Percentiles rank a stretch among this genome's conserved stretches.
Conservation (phyloP, 2,888 invertebrate genomes). For the Endotricha flammealis region DNA sequence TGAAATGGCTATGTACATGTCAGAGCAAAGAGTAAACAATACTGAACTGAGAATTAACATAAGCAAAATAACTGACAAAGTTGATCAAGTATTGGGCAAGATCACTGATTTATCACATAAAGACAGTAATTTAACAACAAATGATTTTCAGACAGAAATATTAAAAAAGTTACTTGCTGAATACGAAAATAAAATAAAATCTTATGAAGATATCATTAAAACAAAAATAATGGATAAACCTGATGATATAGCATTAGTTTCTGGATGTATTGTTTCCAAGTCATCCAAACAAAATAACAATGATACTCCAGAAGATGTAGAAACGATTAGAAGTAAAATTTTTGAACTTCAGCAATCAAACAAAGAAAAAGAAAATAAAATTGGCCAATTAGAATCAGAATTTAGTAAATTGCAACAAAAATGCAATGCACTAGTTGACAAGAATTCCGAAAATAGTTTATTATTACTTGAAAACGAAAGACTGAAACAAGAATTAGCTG, state of each 20-base stretch:
- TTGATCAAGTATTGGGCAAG: constrained; percentile 49
- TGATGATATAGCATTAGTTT: constrained; percentile 11
- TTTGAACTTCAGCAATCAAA: constrained; percentile 28
- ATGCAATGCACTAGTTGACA: constrained; percentile 7
- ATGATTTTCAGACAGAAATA: constrained; percentile 42
- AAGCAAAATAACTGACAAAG: constrained; percentile 54
- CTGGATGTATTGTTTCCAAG: neutral
- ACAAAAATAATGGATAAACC: constrained; percentile 29
- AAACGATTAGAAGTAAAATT: constrained; percentile 26
- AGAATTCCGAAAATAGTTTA: constrained; percentile 14
- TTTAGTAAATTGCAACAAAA: constrained; percentile 28
- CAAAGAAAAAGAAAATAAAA: constrained; percentile 33
- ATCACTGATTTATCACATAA: constrained; percentile 32
- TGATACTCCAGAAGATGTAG: constrained; percentile 15
- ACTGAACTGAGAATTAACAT: constrained; percentile 64
- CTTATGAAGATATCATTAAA: constrained; percentile 51
- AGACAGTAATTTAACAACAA: constrained; percentile 21
- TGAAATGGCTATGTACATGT: constrained; percentile 46
- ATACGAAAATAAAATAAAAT: constrained; percentile 64
- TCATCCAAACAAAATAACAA: constrained; percentile 12
- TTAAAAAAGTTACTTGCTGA: constrained; percentile 52
- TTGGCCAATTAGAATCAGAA: constrained; percentile 34
- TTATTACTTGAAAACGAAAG: constrained; percentile 10
- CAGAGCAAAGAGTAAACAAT: constrained; percentile 61
- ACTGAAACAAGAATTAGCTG: constrained; percentile 27